phyloP scores from a whole-genome alignment of 2,113 vertebrate species.

The Cyprinodon tularosa region DNA sequence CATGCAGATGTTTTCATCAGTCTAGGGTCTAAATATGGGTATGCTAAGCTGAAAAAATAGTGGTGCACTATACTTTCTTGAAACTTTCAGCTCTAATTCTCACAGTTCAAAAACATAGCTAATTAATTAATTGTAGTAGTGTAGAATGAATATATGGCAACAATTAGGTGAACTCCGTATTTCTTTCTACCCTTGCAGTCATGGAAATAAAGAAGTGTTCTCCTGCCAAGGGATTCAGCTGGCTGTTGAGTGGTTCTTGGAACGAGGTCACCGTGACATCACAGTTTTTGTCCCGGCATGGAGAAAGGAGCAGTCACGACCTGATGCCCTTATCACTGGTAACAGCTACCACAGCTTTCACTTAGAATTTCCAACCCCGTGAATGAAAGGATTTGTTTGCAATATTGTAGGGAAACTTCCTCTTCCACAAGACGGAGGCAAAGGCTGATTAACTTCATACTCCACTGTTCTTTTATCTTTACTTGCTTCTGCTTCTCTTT shows the following conservation, averaged over 20 bases:
- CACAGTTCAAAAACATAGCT: neutral
- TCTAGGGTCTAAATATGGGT: neutral
- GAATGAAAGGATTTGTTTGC: neutral
- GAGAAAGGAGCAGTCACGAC: slow-evolving; percentile 98
- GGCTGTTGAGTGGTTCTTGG: slow-evolving; percentile 97
- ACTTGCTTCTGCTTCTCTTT: neutral
- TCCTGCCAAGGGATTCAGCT: slow-evolving; percentile 97
- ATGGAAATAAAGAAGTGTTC: slow-evolving; percentile 98
- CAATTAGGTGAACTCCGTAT: neutral
- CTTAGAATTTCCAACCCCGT: neutral
- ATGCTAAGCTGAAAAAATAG: neutral
- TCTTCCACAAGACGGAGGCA: neutral
- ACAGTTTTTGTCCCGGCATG: slow-evolving; percentile 98
- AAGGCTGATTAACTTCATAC: neutral
- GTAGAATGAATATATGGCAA: neutral
- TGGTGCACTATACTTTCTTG: neutral
- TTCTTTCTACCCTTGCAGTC: slow-evolving; percentile 80
- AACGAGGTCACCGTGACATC: slow-evolving; percentile 92
- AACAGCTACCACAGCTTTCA: neutral
- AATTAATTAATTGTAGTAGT: neutral
- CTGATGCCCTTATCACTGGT: slow-evolving; percentile 98
- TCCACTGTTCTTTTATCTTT: neutral
- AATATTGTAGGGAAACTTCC: neutral
- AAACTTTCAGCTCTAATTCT: neutral
- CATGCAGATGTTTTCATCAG: no score